Conservation (phyloP, 2,797 vertebrate species). For the Alosa sapidissima region DNA sequence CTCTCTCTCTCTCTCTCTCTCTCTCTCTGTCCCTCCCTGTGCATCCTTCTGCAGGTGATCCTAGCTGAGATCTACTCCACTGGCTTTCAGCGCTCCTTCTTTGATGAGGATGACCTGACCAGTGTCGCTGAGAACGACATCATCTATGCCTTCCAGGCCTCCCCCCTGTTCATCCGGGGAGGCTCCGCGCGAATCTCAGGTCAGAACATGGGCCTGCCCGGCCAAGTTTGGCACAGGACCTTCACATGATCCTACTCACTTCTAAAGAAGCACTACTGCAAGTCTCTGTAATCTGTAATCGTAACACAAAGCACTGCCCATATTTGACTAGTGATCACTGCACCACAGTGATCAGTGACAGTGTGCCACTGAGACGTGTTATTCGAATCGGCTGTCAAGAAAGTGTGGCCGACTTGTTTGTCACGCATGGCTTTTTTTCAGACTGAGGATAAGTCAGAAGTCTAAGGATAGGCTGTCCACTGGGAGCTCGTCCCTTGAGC, state of each 20-base stretch:
- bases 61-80: slow-evolving; percentile 85
- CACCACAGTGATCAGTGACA: background rate
- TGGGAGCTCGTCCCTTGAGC: background rate
- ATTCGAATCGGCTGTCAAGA: background rate
- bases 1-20: background rate
- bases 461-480: background rate
- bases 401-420: background rate
- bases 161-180: slow-evolving; percentile 73
- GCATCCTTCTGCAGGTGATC: slow-evolving; percentile 78
- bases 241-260: background rate
- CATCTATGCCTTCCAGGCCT: slow-evolving; percentile 90
- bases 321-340: background rate
- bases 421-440: background rate
- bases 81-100: slow-evolving; percentile 90
- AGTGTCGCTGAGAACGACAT: slow-evolving; percentile 79
- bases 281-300: background rate
- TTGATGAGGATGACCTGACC: slow-evolving; percentile 84
- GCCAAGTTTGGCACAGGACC: background rate
- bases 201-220: slow-evolving; percentile 55
- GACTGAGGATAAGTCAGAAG: background rate
- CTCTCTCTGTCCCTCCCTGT: slow-evolving; percentile 10
- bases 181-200: slow-evolving; percentile 77
- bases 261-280: background rate
- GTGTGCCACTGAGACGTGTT: background rate
- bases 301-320: background rate